Percentiles rank a stretch among this genome's conserved stretches.
phyloP scores from a whole-genome alignment of 1,140 invertebrate species.

The Diprion similis region DNA sequence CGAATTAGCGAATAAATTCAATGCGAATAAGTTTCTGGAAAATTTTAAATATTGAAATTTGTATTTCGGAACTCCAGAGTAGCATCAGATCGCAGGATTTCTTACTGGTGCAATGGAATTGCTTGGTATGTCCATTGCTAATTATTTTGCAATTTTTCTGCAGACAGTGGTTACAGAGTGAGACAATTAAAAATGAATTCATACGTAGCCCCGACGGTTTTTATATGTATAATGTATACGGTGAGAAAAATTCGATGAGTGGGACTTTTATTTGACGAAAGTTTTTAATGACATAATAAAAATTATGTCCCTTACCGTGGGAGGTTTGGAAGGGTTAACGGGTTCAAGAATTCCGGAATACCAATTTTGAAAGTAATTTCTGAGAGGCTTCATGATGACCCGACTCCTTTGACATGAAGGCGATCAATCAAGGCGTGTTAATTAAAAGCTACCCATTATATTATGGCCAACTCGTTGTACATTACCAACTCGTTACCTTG shows the following conservation, averaged over 20 bases:
- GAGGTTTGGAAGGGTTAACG: not conserved
- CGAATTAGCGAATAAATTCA: not conserved
- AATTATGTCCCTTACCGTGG: too few species aligned
- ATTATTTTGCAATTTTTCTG: not conserved
- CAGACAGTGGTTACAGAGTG: not conserved
- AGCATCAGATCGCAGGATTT: too few species aligned
- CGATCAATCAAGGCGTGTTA: slow-evolving; percentile 1
- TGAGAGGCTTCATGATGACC: not conserved
- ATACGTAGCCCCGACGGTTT: not conserved
- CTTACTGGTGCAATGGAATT: not conserved
- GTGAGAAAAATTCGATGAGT: not conserved
- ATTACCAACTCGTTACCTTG: slow-evolving; percentile 1
- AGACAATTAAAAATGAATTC: not conserved
- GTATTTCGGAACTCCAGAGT: too few species aligned
- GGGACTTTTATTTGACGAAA: too few species aligned
- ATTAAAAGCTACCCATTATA: slow-evolving; percentile 4
- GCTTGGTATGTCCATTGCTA: not conserved
- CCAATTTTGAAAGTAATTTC: not conserved
- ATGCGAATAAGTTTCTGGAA: not conserved
- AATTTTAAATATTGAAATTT: not conserved
- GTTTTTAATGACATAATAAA: too few species aligned
- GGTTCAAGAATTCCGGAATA: not conserved
- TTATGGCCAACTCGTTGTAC: not conserved
- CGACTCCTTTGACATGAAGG: not conserved
- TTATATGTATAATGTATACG: not conserved